Percentiles rank a stretch among this genome's conserved stretches.
These are phyloP conservation scores for Sarcophaga variegata DNA, from an alignment of 2,888 invertebrate species.

Conservation along the genomic window DNA sequence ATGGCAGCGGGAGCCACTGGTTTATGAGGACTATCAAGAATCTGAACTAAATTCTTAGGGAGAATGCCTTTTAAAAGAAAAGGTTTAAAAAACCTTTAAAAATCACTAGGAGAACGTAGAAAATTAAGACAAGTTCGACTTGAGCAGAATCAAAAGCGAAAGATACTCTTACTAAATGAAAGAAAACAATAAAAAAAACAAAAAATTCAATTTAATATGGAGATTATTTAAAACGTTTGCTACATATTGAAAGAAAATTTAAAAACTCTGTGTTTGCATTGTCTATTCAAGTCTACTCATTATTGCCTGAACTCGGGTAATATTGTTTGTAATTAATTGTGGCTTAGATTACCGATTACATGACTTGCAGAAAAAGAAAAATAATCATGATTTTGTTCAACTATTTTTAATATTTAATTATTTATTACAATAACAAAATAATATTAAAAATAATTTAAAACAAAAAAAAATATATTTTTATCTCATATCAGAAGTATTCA, in stretches of 20 bases:
- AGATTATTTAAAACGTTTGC: conserved; percentile 53
- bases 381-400: neutral
- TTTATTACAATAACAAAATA: neutral
- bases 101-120: too few species aligned
- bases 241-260: neutral
- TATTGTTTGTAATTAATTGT: neutral
- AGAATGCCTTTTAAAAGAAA: neutral
- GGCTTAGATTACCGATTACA: neutral
- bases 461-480: neutral
- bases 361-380: neutral
- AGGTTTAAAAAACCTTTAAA: neutral
- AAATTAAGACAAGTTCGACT: neutral
- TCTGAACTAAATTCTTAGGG: neutral
- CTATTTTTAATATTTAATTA: neutral
- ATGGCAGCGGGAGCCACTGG: conserved; percentile 81
- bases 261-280: neutral
- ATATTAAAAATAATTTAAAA: neutral
- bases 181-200: neutral
- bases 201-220: conserved; percentile 5
- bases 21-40: conserved; percentile 76
- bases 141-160: conserved; percentile 22
- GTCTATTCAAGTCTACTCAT: too few species aligned
- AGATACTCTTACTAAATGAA: conserved; percentile 34
- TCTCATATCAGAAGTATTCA: conserved; percentile 58
- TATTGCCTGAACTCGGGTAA: too few species aligned